A percentile compares a stretch with the other conserved stretches of the same genome.
These are phyloP conservation scores for Steatocranus sp. DNA, from an alignment of 2,797 vertebrate species.

Conservation along the genomic window DNA sequence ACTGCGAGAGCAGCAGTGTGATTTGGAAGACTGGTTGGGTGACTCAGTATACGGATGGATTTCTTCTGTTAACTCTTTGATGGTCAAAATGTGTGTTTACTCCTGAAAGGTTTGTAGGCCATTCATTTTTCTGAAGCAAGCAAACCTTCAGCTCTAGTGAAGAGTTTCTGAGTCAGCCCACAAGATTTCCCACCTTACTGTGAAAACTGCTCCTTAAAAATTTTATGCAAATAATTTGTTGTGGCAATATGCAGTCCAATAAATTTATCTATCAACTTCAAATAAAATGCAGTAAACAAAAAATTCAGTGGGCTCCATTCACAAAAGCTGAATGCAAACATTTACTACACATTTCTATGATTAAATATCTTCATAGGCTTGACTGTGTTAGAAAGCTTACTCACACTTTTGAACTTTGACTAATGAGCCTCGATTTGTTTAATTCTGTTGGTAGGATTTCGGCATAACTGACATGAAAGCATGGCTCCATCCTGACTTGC, in stretches of 20 bases:
- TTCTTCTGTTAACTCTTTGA: background rate
- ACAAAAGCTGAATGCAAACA: background rate
- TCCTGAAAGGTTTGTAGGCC: background rate
- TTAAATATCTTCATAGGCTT: background rate
- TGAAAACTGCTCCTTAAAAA: background rate
- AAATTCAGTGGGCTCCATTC: background rate
- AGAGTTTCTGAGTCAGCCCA: background rate
- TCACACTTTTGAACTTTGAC: background rate
- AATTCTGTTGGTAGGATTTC: background rate
- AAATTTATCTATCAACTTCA: background rate
- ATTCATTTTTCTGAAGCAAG: background rate
- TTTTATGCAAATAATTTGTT: background rate
- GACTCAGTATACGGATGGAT: constrained; percentile 11
- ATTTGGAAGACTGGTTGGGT: constrained; percentile 6
- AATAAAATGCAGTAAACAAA: background rate
- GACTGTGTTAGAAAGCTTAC: background rate
- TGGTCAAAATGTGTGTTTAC: background rate
- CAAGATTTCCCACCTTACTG: background rate
- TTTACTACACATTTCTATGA: background rate
- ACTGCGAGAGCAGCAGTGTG: background rate
- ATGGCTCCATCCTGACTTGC: background rate
- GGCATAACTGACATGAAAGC: background rate
- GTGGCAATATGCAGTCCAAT: background rate
- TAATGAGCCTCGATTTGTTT: background rate
- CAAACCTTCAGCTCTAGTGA: background rate